Conservation (phyloP, 2,113 vertebrate species). For the Ibidorhyncha struthersii region DNA sequence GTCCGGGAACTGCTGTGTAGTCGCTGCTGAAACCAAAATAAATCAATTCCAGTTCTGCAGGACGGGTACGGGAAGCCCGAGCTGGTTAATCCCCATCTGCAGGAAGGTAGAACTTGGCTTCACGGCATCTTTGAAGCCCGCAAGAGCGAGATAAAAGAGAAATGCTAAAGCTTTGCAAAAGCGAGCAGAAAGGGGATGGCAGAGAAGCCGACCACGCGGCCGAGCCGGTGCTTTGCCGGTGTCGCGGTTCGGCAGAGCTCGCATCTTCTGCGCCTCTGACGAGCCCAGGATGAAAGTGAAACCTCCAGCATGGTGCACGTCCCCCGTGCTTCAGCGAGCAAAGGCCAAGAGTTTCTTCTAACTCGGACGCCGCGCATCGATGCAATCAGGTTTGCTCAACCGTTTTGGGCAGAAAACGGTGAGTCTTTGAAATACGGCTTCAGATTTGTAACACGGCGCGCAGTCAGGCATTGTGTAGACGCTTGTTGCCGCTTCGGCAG, state of each 20-base stretch:
- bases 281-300: not conserved
- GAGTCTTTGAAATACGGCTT: not conserved
- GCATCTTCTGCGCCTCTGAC: accelerated
- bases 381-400: accelerated
- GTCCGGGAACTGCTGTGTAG: not conserved
- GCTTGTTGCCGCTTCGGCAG: no score
- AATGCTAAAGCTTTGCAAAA: not conserved
- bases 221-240: accelerated
- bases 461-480: no score
- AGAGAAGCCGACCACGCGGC: not conserved
- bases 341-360: accelerated
- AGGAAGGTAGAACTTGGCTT: not conserved
- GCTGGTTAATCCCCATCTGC: not conserved
- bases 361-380: accelerated
- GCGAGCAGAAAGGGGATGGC: not conserved
- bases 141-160: not conserved
- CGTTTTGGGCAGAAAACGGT: accelerated
- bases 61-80: not conserved
- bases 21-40: not conserved
- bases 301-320: not conserved
- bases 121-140: not conserved
- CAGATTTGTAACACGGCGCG: accelerated
- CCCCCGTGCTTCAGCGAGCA: accelerated
- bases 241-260: accelerated
- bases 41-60: not conserved